These are phyloP conservation scores for Lepetodrilus schrolli DNA, from an alignment of 2,888 invertebrate species.

Conservation along the genomic window DNA sequence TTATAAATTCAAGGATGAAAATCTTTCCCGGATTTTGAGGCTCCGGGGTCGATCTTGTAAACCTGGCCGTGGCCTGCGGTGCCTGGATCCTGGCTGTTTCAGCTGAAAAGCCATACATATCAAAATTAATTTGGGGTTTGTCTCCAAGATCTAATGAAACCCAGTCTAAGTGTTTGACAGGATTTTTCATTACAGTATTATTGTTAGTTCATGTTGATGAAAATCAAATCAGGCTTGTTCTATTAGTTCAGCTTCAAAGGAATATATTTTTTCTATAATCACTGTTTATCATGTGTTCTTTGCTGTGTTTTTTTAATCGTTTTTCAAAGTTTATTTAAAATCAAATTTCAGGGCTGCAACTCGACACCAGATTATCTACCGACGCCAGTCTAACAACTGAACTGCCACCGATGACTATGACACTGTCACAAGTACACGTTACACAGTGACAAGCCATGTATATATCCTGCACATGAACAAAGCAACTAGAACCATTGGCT, in stretches of 20 bases:
- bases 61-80: background rate
- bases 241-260: background rate
- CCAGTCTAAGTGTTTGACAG: too few relatives aligned
- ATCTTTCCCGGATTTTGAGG: background rate
- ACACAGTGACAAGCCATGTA: too few relatives aligned
- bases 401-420: background rate
- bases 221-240: background rate
- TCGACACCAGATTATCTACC: slow-evolving; percentile 47
- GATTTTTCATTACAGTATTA: too few relatives aligned
- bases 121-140: too few relatives aligned
- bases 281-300: too few relatives aligned
- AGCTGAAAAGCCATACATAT: too few relatives aligned
- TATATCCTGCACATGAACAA: too few relatives aligned
- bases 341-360: slow-evolving; percentile 40
- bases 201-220: background rate
- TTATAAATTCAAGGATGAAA: background rate
- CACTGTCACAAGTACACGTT: background rate
- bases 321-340: too few relatives aligned
- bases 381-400: slow-evolving; percentile 46
- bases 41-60: background rate
- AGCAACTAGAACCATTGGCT: too few relatives aligned
- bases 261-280: slow-evolving; percentile 19
- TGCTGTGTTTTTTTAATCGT: too few relatives aligned
- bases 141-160: too few relatives aligned
- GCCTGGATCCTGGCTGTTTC: background rate